These are phyloP conservation scores for Syndactyla subalaris DNA, from an alignment of 2,797 vertebrate genomes.

Conservation along the genomic window DNA sequence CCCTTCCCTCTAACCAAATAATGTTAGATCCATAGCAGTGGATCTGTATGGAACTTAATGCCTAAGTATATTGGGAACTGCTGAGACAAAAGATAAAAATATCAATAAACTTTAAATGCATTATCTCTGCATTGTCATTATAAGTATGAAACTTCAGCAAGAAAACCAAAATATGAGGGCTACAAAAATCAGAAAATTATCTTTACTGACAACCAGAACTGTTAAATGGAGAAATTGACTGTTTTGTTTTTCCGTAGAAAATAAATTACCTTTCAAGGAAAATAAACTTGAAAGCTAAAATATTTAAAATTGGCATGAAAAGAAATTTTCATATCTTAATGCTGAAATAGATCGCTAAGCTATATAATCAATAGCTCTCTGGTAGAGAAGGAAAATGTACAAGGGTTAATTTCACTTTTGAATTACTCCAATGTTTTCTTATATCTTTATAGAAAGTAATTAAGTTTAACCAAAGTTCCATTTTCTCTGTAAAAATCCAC, in stretches of 20 bases:
- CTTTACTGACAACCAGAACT: not conserved
- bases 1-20: not conserved
- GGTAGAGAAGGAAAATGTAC: not conserved
- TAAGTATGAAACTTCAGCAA: not conserved
- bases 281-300: not conserved
- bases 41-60: not conserved
- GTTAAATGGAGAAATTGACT: not conserved
- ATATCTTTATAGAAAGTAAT: not conserved
- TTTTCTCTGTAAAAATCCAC: not conserved
- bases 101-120: not conserved
- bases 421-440: not conserved
- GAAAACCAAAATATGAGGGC: not conserved
- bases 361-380: not conserved
- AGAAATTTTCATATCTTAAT: not conserved
- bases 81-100: not conserved
- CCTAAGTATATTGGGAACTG: not conserved
- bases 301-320: not conserved
- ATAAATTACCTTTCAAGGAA: not conserved
- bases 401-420: not conserved
- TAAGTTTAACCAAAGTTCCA: not conserved
- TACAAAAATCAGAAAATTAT: not conserved
- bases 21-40: not conserved
- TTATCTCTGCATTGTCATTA: not conserved
- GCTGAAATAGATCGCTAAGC: not conserved
- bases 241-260: not conserved